Percentiles rank a stretch among this genome's conserved stretches.
Conservation (phyloP, 2,797 vertebrate species). For the Pangasius sanitwongsei region DNA sequence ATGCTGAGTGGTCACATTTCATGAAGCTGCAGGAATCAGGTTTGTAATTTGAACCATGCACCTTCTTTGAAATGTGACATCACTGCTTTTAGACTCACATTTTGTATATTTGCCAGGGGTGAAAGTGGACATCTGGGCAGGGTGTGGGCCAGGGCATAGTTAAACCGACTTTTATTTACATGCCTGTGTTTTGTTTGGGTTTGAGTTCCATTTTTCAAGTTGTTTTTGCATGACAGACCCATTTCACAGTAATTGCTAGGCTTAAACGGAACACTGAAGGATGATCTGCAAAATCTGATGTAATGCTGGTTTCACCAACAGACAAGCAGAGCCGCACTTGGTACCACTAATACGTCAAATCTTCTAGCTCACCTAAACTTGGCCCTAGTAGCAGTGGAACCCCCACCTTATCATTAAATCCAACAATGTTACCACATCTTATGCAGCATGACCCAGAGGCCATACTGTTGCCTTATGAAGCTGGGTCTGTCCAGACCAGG, state of each 20-base stretch:
- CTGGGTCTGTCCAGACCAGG: conserved; percentile 24
- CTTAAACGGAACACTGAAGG: conserved; percentile 39
- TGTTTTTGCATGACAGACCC: conserved; percentile 44
- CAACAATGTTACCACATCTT: conserved; percentile 19
- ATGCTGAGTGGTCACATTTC: conserved; percentile 77
- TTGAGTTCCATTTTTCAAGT: conserved; percentile 37
- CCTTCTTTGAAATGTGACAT: conserved; percentile 64
- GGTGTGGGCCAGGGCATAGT: conserved; percentile 42
- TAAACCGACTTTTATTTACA: conserved; percentile 53
- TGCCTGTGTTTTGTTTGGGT: conserved; percentile 53
- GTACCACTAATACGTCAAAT: conserved; percentile 58
- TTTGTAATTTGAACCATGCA: conserved; percentile 67
- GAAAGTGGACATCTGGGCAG: conserved; percentile 63
- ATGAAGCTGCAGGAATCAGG: conserved; percentile 72
- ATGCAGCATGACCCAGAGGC: conserved; percentile 18
- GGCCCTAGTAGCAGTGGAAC: neutral
- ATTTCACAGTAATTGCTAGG: conserved; percentile 52
- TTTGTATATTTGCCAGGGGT: conserved; percentile 59
- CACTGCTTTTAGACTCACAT: conserved; percentile 67
- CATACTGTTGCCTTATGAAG: conserved; percentile 48
- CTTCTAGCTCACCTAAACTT: conserved; percentile 46
- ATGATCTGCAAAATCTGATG: conserved; percentile 41
- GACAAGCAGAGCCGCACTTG: conserved; percentile 43
- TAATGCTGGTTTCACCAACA: conserved; percentile 58
- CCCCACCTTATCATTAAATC: conserved; percentile 37